Base-by-base conservation (phyloP, 2,797 vertebrate genomes). In the Dendrocincla fuliginosa region DNA sequence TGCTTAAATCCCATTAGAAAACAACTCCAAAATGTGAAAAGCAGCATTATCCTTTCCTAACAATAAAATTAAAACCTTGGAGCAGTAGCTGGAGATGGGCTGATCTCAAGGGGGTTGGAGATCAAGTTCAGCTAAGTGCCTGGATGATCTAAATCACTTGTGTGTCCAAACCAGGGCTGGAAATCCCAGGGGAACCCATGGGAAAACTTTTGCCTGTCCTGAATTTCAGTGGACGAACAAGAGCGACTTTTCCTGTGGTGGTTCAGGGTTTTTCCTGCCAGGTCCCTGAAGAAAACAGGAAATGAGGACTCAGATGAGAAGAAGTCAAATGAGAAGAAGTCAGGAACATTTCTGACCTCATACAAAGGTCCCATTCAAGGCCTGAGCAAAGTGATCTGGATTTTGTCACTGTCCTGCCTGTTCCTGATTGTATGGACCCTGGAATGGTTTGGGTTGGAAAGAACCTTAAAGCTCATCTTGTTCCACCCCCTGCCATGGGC, bases 261-360 rank as follows among this genome's bases (percentile, higher is more conserved):
- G 16, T 23, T 39, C 52, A 37, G 60, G 18, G 70, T 27, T 68
- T 79, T 65, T 57, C 71, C 42, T 57, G 65, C 87, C 84, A 78
- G 75, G 32, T 56, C 70, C 79, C 83, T 74, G 35, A 69, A 79
- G 94, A 67, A 90, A 94, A 90, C 80, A 92, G 90, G 94, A 92
- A 94, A 79, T 1, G n/a, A 67, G 63, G 61, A 75, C 35, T 65
- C 35, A 24, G 87, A 70, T 19, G 84, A 44, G 61, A 49, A 78
- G 39, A 49, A 78, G 39, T 65, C 35, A 27, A 79, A 70, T 19
- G 80, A 44, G 61, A 81, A 92, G 83, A 39, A 76, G 55, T 23
- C 78, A 25, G 74, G 61, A 44, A 63, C 41, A 12, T 63, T 71
- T 76, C 5, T 89, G 81, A 63, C 71, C 81, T 67, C 27, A 49